Evolutionary conservation across 1,140 invertebrate species (phyloP).

Genomic region (Dryas iulia): DNA sequence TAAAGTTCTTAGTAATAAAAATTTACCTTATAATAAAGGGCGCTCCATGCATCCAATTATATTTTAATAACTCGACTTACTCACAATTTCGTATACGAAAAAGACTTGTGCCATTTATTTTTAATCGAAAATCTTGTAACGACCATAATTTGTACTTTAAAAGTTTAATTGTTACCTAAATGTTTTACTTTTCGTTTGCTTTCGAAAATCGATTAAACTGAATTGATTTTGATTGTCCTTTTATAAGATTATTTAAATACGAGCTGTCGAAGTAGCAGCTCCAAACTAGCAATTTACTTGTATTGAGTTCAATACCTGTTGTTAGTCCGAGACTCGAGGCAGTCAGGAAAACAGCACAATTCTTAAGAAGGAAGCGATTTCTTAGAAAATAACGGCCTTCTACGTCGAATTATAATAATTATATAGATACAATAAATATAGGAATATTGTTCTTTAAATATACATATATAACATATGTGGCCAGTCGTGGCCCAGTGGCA

Average conservation of each 20-base stretch:
- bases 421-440: background rate
- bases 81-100: background rate
- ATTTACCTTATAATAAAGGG: background rate
- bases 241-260: constrained; percentile 13
- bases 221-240: background rate
- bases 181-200: background rate
- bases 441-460: background rate
- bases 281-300: constrained; percentile 21
- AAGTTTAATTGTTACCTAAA: background rate
- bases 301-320: constrained; percentile 25
- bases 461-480: no score
- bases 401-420: background rate
- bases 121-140: constrained; percentile 7
- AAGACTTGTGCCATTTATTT: background rate
- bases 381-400: constrained; percentile 23
- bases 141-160: background rate
- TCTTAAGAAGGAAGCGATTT: constrained; percentile 33
- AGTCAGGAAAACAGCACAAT: constrained; percentile 42
- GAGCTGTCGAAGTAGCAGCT: constrained; percentile 9
- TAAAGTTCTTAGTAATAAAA: background rate
- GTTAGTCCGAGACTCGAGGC: constrained; percentile 21
- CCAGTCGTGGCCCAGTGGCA: no score
- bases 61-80: background rate
- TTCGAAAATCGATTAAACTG: background rate
- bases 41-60: background rate